phyloP scores from a whole-genome alignment of 2,797 vertebrate species.

The Brachymystax lenok region DNA sequence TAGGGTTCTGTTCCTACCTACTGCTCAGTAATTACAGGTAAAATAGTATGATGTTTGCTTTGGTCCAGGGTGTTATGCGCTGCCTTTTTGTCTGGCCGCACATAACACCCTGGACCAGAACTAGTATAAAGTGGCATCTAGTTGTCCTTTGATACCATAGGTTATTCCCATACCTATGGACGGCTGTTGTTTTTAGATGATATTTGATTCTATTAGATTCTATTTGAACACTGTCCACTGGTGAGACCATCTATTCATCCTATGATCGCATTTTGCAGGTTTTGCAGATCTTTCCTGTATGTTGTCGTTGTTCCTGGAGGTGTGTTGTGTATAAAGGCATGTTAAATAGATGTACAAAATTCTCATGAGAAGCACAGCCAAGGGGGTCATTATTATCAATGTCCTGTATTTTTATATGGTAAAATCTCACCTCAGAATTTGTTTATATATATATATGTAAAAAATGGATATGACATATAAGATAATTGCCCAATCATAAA shows the following conservation, averaged over 20 bases:
- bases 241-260: slow-evolving; percentile 44
- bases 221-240: slow-evolving; percentile 53
- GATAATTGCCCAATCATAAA: slow-evolving; percentile 67
- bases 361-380: slow-evolving; percentile 72
- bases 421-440: slow-evolving; percentile 68
- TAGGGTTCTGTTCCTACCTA: slow-evolving; percentile 19
- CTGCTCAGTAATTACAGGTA: slow-evolving; percentile 22
- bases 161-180: slow-evolving; percentile 27
- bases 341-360: slow-evolving; percentile 73
- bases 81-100: background rate
- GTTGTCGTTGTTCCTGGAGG: slow-evolving; percentile 64
- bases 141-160: too few species aligned
- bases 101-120: background rate
- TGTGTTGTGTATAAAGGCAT: slow-evolving; percentile 79
- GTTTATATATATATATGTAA: slow-evolving; percentile 74
- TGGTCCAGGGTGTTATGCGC: background rate
- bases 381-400: slow-evolving; percentile 75
- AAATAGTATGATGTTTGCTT: slow-evolving; percentile 10
- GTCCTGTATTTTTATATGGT: slow-evolving; percentile 82
- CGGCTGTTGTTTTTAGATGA: slow-evolving; percentile 16
- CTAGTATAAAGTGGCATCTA: background rate
- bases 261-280: slow-evolving; percentile 43
- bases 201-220: slow-evolving; percentile 32
- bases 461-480: slow-evolving; percentile 69
- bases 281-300: slow-evolving; percentile 67